phyloP scores from a whole-genome alignment of 2,888 invertebrate genomes.

The Oscheius sp. region DNA sequence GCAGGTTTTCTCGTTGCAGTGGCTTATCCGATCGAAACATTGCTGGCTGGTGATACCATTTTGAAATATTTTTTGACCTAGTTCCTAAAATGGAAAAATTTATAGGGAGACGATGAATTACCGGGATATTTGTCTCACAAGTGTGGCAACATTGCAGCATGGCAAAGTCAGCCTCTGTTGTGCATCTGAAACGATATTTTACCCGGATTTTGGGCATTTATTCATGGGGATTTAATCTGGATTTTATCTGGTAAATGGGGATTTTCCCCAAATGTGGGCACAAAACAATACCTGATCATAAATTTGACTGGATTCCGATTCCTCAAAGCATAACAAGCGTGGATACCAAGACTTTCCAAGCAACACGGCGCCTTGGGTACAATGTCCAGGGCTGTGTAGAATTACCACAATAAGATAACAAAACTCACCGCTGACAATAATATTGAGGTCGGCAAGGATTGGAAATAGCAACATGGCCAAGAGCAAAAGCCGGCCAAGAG shows the following conservation, averaged over 20 bases:
- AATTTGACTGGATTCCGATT: constrained; percentile 11
- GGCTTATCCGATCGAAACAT: constrained; percentile 24
- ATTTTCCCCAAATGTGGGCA: not conserved
- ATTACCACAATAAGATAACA: not conserved
- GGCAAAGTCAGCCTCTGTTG: constrained; percentile 31
- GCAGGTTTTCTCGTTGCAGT: constrained; percentile 9
- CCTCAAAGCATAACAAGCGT: constrained; percentile 19
- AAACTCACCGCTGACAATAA: not conserved
- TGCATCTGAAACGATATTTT: constrained; percentile 36
- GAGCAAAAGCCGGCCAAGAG: not conserved
- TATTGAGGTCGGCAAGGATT: constrained; percentile 3
- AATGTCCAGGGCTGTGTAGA: not conserved
- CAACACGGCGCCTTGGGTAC: constrained; percentile 29
- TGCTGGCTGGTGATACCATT: constrained; percentile 16
- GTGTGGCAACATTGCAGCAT: constrained; percentile 37
- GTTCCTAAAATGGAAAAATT: constrained; percentile 17
- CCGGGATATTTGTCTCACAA: constrained; percentile 28
- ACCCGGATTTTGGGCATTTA: too few relatives aligned
- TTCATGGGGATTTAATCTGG: not conserved
- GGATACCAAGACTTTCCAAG: constrained; percentile 27
- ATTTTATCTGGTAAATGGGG: not conserved
- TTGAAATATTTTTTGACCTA: constrained; percentile 20
- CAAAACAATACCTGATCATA: constrained; percentile 18
- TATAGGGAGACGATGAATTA: not conserved
- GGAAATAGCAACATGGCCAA: constrained; percentile 20